phyloP scores from a whole-genome alignment of 2,888 invertebrate genomes.

The Amphipoea lucens region DNA sequence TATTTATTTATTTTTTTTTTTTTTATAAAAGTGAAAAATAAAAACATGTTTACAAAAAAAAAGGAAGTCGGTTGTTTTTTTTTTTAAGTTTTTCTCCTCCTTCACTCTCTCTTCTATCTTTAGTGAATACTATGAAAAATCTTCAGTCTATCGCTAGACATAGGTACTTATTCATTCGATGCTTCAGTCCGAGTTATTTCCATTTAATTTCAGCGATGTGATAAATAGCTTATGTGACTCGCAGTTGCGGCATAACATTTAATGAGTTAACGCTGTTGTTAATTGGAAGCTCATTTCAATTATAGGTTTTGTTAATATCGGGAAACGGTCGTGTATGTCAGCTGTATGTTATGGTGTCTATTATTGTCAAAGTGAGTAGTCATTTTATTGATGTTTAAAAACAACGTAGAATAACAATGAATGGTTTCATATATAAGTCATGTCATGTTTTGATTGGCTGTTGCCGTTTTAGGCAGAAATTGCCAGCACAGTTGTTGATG shows the following conservation, averaged over 20 bases:
- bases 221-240: constrained; percentile 21
- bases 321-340: background rate
- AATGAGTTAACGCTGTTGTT: constrained; percentile 36
- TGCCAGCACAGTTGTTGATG: background rate
- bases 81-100: background rate
- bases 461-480: background rate
- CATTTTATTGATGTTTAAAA: background rate
- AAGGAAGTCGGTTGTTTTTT: no score
- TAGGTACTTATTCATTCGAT: constrained; percentile 2
- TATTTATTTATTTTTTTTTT: no score
- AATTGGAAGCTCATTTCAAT: constrained; percentile 43
- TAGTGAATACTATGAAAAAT: background rate
- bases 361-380: background rate
- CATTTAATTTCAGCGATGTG: constrained; percentile 33
- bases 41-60: no score
- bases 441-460: background rate
- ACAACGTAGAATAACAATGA: background rate
- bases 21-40: no score
- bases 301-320: constrained; percentile 19
- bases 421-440: background rate
- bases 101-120: background rate
- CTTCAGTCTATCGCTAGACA: background rate
- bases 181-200: constrained; percentile 23
- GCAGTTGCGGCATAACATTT: constrained; percentile 19
- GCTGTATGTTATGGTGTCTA: background rate